phyloP scores from a whole-genome alignment of 2,113 vertebrate genomes.

The Dipodomys ordii region DNA sequence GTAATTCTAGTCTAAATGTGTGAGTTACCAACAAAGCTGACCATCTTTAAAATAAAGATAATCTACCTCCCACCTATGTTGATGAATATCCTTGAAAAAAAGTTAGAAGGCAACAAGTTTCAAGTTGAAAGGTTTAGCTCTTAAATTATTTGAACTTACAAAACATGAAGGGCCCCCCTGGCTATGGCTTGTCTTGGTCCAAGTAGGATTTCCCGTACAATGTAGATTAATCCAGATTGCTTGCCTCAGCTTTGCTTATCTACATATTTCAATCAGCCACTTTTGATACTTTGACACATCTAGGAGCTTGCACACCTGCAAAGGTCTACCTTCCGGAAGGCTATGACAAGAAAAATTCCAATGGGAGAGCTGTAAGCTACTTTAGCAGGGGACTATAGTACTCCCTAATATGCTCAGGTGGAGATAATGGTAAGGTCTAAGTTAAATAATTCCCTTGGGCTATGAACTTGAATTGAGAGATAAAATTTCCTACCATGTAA shows the following conservation, averaged over 20 bases:
- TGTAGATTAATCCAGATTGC: background rate
- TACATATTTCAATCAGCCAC: background rate
- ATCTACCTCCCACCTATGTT: background rate
- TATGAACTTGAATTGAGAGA: background rate
- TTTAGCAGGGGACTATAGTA: background rate
- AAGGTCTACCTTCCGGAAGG: background rate
- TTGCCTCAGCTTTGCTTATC: background rate
- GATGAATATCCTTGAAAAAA: background rate
- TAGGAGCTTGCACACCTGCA: background rate
- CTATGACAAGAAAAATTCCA: background rate
- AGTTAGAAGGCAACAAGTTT: background rate
- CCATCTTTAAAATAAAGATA: background rate
- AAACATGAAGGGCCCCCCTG: background rate
- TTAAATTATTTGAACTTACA: background rate
- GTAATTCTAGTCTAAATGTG: background rate
- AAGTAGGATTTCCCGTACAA: no score
- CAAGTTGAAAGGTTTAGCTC: background rate
- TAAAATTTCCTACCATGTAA: background rate
- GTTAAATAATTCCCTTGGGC: background rate
- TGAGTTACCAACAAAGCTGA: background rate
- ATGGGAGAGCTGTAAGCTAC: rapidly evolving
- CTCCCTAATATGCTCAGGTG: background rate
- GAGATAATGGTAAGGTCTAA: background rate
- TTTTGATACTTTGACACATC: background rate
- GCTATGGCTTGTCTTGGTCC: background rate